These are phyloP conservation scores for Drosophila miranda DNA, from an alignment of 1,140 invertebrate genomes.

Conservation along the genomic window DNA sequence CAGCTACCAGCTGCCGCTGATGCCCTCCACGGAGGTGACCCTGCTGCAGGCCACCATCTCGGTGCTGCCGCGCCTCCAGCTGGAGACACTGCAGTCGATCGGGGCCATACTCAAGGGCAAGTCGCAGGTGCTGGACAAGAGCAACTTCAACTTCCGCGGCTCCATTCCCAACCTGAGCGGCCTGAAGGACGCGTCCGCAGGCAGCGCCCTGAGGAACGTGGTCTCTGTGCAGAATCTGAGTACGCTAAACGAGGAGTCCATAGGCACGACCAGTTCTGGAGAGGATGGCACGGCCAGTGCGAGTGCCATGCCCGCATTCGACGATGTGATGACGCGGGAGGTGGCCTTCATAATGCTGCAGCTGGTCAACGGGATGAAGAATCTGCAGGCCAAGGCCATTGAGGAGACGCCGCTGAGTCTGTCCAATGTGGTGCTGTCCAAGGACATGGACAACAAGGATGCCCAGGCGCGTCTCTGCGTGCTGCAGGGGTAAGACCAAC, in stretches of 20 bases:
- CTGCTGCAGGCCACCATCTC: slow-evolving; percentile 89
- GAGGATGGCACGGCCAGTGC: slow-evolving; percentile 43
- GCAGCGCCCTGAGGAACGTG: slow-evolving; percentile 65
- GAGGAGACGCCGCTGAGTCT: slow-evolving; percentile 89
- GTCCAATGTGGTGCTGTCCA: slow-evolving; percentile 83
- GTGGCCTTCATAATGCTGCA: slow-evolving; percentile 90
- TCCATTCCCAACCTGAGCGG: slow-evolving; percentile 76
- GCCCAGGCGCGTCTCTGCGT: slow-evolving; percentile 86
- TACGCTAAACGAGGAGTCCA: slow-evolving; percentile 71
- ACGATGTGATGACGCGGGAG: slow-evolving; percentile 83
- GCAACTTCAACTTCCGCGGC: slow-evolving; percentile 79
- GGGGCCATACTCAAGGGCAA: slow-evolving; percentile 84
- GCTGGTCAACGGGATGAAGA: slow-evolving; percentile 90
- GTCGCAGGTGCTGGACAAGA: slow-evolving; percentile 82
- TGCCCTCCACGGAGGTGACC: slow-evolving; percentile 82
- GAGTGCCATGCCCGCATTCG: slow-evolving; percentile 75
- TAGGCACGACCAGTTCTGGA: slow-evolving; percentile 25
- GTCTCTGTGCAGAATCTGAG: slow-evolving; percentile 78
- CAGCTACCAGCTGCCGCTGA: slow-evolving; percentile 84
- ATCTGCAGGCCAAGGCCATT: slow-evolving; percentile 91
- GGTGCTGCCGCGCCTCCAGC: slow-evolving; percentile 87
- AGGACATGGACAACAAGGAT: slow-evolving; percentile 84
- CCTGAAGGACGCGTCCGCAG: slow-evolving; percentile 41
- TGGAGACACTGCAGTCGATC: slow-evolving; percentile 87
- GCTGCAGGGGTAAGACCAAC: slow-evolving; percentile 86